A percentile compares a stretch with the other conserved stretches of the same genome.
phyloP scores from a whole-genome alignment of 2,888 invertebrate species.

The Eumacrocentrus americanus region DNA sequence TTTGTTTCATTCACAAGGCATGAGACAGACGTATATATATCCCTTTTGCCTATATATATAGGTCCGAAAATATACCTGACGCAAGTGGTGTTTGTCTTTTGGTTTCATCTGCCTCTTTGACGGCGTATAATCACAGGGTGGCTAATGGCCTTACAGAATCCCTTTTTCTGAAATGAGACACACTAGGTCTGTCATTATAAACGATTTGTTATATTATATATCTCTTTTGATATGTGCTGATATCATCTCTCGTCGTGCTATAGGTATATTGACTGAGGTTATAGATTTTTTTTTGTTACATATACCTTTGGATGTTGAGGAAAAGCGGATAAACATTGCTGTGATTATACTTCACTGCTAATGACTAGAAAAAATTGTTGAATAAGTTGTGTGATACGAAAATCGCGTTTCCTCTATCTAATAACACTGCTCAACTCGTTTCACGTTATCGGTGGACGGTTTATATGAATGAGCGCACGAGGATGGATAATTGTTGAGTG shows the following conservation, averaged over 20 bases:
- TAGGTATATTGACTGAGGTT: too few relatives aligned
- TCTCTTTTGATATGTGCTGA: too few relatives aligned
- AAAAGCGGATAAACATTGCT: too few relatives aligned
- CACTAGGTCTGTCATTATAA: conserved; percentile 20
- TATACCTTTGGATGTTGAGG: too few relatives aligned
- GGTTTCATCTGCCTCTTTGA: conserved; percentile 4
- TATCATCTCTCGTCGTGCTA: too few relatives aligned
- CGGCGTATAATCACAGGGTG: conserved; percentile 27
- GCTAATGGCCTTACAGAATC: conserved; percentile 21
- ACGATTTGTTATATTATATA: too few relatives aligned
- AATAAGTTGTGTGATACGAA: background rate
- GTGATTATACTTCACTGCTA: too few relatives aligned
- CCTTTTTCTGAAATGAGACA: conserved; percentile 22
- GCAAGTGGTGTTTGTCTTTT: background rate
- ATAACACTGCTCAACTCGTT: conserved; percentile 33
- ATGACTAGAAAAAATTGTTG: background rate
- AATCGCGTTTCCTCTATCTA: conserved; percentile 32
- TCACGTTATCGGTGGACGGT: conserved; percentile 33
- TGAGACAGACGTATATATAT: too few relatives aligned
- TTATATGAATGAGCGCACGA: conserved; percentile 24
- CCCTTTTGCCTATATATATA: too few relatives aligned
- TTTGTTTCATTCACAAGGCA: conserved; percentile 23
- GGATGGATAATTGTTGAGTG: conserved; percentile 8
- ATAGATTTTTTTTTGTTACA: too few relatives aligned
- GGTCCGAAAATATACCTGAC: too few relatives aligned